phyloP scores from a whole-genome alignment of 2,888 invertebrate genomes.

The Lasioglossum pauxillum region DNA sequence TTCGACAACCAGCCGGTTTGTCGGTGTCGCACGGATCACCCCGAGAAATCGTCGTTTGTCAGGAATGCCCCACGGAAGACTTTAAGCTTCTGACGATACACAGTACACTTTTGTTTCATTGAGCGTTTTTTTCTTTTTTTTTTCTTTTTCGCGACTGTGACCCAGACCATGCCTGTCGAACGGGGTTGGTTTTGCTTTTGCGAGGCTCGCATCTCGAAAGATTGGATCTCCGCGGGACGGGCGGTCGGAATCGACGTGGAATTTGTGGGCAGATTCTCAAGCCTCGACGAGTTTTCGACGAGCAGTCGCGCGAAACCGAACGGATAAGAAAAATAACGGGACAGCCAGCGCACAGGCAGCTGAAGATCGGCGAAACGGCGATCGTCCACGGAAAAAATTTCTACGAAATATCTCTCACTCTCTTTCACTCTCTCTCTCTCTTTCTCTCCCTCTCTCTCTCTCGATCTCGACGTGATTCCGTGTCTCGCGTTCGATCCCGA shows the following conservation, averaged over 20 bases:
- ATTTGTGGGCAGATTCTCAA: neutral
- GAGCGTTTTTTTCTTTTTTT: constrained; percentile 68
- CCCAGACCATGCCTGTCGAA: constrained; percentile 43
- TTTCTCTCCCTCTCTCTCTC: neutral
- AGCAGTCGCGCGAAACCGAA: constrained; percentile 9
- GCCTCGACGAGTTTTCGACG: constrained; percentile 15
- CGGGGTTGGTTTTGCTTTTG: neutral
- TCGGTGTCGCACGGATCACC: constrained; percentile 56
- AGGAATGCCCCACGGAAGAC: constrained; percentile 70
- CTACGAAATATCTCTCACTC: neutral
- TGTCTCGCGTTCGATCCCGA: constrained; percentile 20
- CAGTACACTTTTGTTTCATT: constrained; percentile 69
- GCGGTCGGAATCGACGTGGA: constrained; percentile 7
- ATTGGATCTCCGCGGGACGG: constrained; percentile 18
- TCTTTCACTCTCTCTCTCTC: neutral
- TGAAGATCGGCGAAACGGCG: constrained; percentile 12
- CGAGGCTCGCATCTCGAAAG: constrained; percentile 12
- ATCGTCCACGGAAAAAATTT: neutral
- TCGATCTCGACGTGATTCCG: constrained; percentile 7
- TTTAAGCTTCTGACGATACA: constrained; percentile 69
- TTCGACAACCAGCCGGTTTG: constrained; percentile 20
- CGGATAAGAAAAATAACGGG: constrained; percentile 14
- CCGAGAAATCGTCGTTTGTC: constrained; percentile 63
- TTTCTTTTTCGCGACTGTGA: constrained; percentile 66
- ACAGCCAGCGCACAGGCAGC: neutral